phyloP scores from a whole-genome alignment of 2,797 vertebrate species.

The Brachyrhaphis roseni region DNA sequence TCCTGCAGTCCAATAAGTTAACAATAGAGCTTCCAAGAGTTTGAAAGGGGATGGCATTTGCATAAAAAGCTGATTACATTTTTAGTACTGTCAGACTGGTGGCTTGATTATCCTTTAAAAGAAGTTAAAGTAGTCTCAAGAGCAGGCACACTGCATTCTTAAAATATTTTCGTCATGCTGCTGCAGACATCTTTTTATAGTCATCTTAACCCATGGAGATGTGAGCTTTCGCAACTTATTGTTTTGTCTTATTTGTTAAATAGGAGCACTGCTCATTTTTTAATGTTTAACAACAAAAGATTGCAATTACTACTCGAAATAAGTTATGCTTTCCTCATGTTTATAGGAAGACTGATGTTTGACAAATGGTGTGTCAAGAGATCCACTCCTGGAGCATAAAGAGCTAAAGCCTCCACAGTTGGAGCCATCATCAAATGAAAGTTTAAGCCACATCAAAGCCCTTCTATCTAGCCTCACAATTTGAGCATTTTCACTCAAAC shows the following conservation, averaged over 20 bases:
- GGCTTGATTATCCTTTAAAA: not conserved
- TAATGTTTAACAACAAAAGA: not conserved
- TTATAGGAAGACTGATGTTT: slow-evolving; percentile 36
- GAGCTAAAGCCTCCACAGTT: slow-evolving; percentile 40
- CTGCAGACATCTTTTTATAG: not conserved
- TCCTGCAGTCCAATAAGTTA: not conserved
- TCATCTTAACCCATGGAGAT: not conserved
- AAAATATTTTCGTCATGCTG: not conserved
- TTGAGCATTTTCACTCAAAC: slow-evolving; percentile 54
- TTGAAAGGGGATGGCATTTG: not conserved
- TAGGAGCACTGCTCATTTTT: not conserved
- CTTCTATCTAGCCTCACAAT: slow-evolving; percentile 39
- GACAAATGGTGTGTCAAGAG: slow-evolving; percentile 47
- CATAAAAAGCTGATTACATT: not conserved
- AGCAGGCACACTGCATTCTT: not conserved
- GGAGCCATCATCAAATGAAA: slow-evolving; percentile 57
- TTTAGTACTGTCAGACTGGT: not conserved
- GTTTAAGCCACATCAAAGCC: slow-evolving; percentile 58
- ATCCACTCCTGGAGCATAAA: slow-evolving; percentile 23
- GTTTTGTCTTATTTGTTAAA: not conserved
- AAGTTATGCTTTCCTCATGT: slow-evolving; percentile 15
- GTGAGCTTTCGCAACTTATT: not conserved
- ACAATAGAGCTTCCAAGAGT: not conserved
- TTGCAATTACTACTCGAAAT: slow-evolving; percentile 11
- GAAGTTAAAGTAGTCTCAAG: not conserved